phyloP scores from a whole-genome alignment of 2,797 vertebrate genomes.

The Urophycis tenuis region DNA sequence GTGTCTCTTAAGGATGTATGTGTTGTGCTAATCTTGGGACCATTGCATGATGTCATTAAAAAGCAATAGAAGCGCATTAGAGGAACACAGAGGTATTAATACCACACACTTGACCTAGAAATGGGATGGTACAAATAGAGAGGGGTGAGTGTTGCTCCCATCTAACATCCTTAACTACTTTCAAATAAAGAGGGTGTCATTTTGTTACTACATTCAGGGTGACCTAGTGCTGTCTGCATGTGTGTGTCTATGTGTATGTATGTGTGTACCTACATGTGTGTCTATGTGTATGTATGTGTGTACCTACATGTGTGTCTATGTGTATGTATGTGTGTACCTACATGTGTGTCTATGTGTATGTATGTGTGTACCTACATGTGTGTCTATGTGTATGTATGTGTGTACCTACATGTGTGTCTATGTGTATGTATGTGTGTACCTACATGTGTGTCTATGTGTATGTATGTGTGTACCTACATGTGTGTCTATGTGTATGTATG shows the following conservation, averaged over 20 bases:
- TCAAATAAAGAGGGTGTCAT: slow-evolving; percentile 22
- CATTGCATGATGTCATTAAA: slow-evolving; percentile 43
- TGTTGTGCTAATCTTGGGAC: slow-evolving; percentile 25
- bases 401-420: too few species aligned
- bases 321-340: neutral
- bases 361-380: neutral
- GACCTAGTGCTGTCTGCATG: slow-evolving; percentile 12
- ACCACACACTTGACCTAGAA: slow-evolving; percentile 47
- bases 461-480: too few species aligned
- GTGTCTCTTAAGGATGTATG: neutral
- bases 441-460: too few species aligned
- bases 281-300: neutral
- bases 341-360: neutral
- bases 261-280: neutral
- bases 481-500: too few species aligned
- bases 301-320: neutral
- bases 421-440: neutral
- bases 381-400: neutral
- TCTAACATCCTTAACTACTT: slow-evolving; percentile 32
- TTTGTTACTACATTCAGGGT: neutral
- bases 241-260: neutral
- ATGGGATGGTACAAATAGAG: slow-evolving; percentile 27
- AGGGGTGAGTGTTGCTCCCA: slow-evolving; percentile 21
- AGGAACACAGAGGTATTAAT: slow-evolving; percentile 27
- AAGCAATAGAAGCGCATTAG: slow-evolving; percentile 43